Conservation (phyloP, 1,140 invertebrate species). For the Brachionus sp. region DNA sequence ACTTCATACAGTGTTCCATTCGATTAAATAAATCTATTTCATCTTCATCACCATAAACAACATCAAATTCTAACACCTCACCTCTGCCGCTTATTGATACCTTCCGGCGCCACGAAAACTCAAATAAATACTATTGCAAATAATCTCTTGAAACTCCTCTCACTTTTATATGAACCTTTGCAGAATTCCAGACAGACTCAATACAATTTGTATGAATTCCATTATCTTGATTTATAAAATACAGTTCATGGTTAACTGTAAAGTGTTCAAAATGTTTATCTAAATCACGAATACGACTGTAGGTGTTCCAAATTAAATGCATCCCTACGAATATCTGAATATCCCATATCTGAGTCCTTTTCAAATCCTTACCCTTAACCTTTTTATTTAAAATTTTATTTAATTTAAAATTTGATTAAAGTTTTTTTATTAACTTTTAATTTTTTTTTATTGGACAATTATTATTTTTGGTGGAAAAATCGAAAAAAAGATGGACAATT, state of each 20-base stretch:
- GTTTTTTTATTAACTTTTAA: no score
- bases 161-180: not conserved
- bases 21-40: no score
- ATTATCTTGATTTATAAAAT: not conserved
- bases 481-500: no score
- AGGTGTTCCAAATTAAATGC: not conserved
- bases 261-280: not conserved
- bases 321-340: not conserved
- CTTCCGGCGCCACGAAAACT: no score
- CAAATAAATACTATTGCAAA: not conserved
- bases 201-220: not conserved
- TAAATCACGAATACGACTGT: not conserved
- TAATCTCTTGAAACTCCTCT: not conserved
- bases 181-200: not conserved
- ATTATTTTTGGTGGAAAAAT: no score
- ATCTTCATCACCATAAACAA: not conserved
- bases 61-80: not conserved
- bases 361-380: not conserved
- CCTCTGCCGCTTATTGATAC: not conserved
- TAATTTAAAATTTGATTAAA: no score
- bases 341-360: not conserved
- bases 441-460: no score
- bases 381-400: no score
- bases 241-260: no score
- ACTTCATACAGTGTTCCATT: no score